These are phyloP conservation scores for Neuroterus valhalla DNA, from an alignment of 1,140 invertebrate species.

Conservation along the genomic window DNA sequence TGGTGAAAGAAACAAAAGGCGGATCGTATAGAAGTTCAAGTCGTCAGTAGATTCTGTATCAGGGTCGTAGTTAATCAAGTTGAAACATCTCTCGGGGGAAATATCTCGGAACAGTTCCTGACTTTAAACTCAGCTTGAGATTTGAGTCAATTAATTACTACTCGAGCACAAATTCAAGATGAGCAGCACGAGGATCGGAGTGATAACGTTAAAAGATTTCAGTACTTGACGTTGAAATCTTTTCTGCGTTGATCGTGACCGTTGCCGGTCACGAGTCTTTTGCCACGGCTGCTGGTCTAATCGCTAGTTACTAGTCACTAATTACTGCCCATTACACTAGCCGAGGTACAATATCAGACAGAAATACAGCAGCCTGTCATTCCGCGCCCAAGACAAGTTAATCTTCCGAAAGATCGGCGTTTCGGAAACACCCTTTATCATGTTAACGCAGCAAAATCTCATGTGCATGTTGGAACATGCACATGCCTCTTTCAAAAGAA, in stretches of 20 bases:
- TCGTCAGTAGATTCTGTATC: constrained; percentile 21
- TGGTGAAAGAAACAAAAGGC: constrained; percentile 7
- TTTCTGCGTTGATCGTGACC: constrained; percentile 18
- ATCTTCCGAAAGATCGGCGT: background rate
- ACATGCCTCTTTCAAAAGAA: too few species aligned
- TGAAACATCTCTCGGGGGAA: constrained; percentile 14
- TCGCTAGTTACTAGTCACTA: constrained; percentile 10
- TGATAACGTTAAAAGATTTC: constrained; percentile 28
- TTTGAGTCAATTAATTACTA: constrained; percentile 29
- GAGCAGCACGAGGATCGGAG: constrained; percentile 19
- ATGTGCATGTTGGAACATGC: background rate
- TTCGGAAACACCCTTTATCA: background rate
- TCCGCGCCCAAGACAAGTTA: constrained; percentile 11
- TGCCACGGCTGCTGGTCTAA: background rate
- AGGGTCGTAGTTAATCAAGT: constrained; percentile 18
- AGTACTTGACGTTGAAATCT: constrained; percentile 27
- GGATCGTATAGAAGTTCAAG: constrained; percentile 1
- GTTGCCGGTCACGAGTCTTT: constrained; percentile 13
- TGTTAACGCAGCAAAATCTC: background rate
- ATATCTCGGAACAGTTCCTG: constrained; percentile 16
- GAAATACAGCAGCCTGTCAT: constrained; percentile 21
- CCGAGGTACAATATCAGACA: constrained; percentile 19
- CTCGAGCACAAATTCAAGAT: constrained; percentile 27
- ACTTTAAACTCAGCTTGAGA: constrained; percentile 3
- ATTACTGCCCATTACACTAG: constrained; percentile 7